Conservation (phyloP, 1,140 invertebrate genomes). For the Odontomachus brunneus region DNA sequence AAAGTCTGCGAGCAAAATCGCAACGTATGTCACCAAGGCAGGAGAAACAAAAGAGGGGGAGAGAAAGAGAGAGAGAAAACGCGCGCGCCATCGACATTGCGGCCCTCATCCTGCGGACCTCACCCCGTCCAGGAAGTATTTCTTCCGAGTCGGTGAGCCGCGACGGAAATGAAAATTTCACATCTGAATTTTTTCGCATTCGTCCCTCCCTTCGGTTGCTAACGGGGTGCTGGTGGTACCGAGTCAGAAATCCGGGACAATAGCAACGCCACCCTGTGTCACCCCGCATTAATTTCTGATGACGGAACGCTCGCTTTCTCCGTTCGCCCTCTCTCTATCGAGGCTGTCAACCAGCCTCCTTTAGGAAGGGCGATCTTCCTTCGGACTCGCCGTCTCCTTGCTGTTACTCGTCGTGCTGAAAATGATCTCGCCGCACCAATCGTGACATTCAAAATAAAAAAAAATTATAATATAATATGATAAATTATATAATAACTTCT, state of each 20-base stretch:
- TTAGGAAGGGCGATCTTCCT: conserved; percentile 34
- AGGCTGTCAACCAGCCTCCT: conserved; percentile 36
- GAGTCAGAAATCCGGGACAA: conserved; percentile 75
- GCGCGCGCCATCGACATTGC: conserved; percentile 22
- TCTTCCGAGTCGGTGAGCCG: conserved; percentile 83
- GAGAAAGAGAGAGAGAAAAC: too few species aligned
- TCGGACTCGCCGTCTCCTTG: background rate
- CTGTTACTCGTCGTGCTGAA: too few species aligned
- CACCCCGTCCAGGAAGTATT: conserved; percentile 83
- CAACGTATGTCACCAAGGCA: conserved; percentile 2
- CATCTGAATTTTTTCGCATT: conserved; percentile 84
- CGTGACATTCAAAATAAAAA: too few species aligned
- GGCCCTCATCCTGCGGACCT: conserved; percentile 60
- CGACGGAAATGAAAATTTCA: conserved; percentile 84
- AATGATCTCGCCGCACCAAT: too few species aligned
- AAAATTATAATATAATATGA: too few species aligned
- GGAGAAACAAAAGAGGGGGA: conserved; percentile 6
- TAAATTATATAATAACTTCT: too few species aligned
- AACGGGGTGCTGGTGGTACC: conserved; percentile 70
- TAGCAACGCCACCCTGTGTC: conserved; percentile 75
- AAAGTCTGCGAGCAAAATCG: conserved; percentile 18
- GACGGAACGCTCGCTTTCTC: conserved; percentile 60
- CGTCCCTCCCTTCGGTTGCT: conserved; percentile 65
- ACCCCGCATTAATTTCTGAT: conserved; percentile 81
- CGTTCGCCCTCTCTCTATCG: conserved; percentile 50